These are phyloP conservation scores for Phymorhynchus buccinoides DNA, from an alignment of 1,140 invertebrate genomes.

Conservation along the genomic window DNA sequence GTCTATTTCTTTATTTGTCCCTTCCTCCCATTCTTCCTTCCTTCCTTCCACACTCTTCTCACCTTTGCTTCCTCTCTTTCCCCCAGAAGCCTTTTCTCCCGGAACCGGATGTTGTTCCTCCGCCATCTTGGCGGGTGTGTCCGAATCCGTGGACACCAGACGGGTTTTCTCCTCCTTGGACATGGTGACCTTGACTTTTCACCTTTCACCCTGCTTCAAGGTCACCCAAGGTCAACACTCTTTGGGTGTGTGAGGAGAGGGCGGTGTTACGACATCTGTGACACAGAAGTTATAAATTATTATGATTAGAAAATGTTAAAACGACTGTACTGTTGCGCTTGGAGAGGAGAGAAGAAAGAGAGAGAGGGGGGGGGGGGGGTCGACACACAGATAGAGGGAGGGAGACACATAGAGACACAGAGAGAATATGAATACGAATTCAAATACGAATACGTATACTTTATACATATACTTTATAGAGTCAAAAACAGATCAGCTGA, in stretches of 20 bases:
- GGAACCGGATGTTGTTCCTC: constrained; percentile 24
- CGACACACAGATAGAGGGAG: not conserved
- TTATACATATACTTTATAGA: not conserved
- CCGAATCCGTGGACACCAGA: constrained; percentile 23
- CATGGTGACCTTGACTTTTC: not conserved
- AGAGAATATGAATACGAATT: not conserved
- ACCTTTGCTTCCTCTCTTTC: constrained; percentile 36
- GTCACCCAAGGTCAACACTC: not conserved
- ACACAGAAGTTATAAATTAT: not conserved
- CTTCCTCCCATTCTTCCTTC: too few relatives aligned
- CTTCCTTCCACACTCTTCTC: not conserved
- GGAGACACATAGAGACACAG: not conserved
- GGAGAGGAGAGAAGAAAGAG: not conserved
- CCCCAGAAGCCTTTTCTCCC: not conserved
- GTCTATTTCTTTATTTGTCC: too few relatives aligned
- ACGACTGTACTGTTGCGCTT: not conserved
- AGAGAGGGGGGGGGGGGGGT: not conserved
- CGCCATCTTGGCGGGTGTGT: constrained; percentile 3
- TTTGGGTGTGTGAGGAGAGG: not conserved
- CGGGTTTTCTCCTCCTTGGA: constrained; percentile 37
- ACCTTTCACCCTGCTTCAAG: not conserved
- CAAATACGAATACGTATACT: too few relatives aligned
- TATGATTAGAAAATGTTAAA: not conserved
- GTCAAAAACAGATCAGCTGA: not conserved
- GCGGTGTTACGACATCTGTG: constrained; percentile 6